Base-by-base conservation (phyloP, 1,140 invertebrate species). In the Pissodes strobi region DNA sequence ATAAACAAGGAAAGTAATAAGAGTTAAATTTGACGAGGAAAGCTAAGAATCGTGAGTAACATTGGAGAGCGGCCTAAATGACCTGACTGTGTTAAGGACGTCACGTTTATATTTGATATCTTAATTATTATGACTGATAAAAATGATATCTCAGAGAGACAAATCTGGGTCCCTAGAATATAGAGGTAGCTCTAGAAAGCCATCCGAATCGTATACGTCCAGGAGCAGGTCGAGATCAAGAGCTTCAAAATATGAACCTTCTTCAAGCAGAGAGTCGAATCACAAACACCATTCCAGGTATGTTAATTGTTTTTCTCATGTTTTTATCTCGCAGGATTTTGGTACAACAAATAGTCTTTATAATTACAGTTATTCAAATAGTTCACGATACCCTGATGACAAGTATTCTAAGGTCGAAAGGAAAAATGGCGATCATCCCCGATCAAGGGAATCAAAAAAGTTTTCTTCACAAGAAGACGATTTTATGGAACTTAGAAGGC, bases 401-500 rank as follows among this genome's bases (percentile, higher is more conserved):
- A 48, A 34, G 21, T 10, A 56, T 23, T 22, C 23, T 25, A 66
- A 69, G 38, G 10, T 25, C 22, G 49, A 56, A 1, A 49, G 43
- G 13, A 69, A 43, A 34, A 69, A 64, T 53, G 38, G 55, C 5
- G 52, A 67, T 46, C 30, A 64, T 38, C 25, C 18, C 22, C 15
- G 53, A 46, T 45, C 52, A 0, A 61, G 51, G 43, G 63, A 64
- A 9, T 22, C 23, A 0, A 66, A 68, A 58, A 68, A 66, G 43
- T 51, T 60, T 60, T n/a, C 27, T 15, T 58, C 56, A 8, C 66
- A 74, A 57, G 73, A 84, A 63, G 83, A 85, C 57, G 84, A 85
- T 69, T 84, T 84, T 41, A 78, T 88, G 68, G 87, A 87, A 71
- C 82, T 84, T 0, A 76, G 90, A 63, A 77, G 89, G 67, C 82